Evolutionary conservation across 2,797 vertebrate genomes (phyloP), one percentile per base, ranked within the genome.

Genomic region (Petrocephalus sullivani): DNA sequence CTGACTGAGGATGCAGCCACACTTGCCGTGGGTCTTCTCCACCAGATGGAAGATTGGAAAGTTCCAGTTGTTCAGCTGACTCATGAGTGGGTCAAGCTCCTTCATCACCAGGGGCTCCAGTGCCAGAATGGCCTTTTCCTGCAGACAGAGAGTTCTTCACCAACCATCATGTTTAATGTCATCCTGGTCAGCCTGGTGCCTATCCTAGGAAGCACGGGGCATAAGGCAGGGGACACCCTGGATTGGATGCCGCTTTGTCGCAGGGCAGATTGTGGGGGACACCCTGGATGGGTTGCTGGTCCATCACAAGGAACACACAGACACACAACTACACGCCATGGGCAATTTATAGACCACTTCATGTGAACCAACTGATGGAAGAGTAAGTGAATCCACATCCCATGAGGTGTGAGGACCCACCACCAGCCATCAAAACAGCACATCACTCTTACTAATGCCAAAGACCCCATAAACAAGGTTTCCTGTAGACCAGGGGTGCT

Each of bases 11-110:
- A 99, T 99, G 81, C 97, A 94, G 82, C 98, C 98, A 57, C 97
- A 96, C 93, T 97, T 98, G 90, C 96, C 97, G 54, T 96, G 96
- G 0, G 97, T 99, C 93, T 95, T 98, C 94, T 99, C 98, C 95
- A 98, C 96, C 94, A 99, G 94, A 92, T 93, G 96, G 93, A 99
- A 99, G 94, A 99, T 98, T 28, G 98, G 98, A 90, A 99, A 99
- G 95, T 99, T 99, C 98, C 98, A 99, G 89, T 96, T 98, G 95
- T 98, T 98, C 89, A 99, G 93, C 90, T 99, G 97, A 91, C 95
- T 95, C 96, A 98, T 97, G 88, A 98, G 90, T 10, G 96, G 94
- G 90, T 98, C 98, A 90, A 99, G 92, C 88, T 96, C 97, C 89
- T 97, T 97, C 97, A 99, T 99, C 91, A 99, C 89, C 90, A 99